A percentile compares a stretch with the other conserved stretches of the same genome.
Evolutionary conservation across 2,797 vertebrate genomes (phyloP).

Genomic region (Masticophis lateralis): DNA sequence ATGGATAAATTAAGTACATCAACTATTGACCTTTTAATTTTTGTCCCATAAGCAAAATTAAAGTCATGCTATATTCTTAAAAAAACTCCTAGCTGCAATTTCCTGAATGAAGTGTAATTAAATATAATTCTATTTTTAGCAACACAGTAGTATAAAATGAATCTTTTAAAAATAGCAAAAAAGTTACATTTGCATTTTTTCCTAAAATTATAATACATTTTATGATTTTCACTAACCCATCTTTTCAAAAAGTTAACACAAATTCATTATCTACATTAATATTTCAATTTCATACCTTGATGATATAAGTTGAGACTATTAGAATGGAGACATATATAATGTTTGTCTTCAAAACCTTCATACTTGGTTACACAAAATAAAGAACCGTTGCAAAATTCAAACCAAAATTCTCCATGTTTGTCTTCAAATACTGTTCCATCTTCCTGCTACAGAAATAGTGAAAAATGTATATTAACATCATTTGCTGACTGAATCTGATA

Average conservation of each 20-base stretch:
- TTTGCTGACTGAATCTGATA: not conserved
- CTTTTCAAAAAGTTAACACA: not conserved
- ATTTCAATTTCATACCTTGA: slow-evolving; percentile 79
- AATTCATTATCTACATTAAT: not conserved
- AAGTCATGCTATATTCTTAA: not conserved
- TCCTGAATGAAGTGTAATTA: not conserved
- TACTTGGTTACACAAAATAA: slow-evolving; percentile 92
- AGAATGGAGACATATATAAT: slow-evolving; percentile 93
- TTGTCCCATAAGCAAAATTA: not conserved
- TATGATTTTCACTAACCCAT: not conserved
- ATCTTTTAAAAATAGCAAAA: not conserved
- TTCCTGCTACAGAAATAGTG: slow-evolving; percentile 73
- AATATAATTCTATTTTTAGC: not conserved
- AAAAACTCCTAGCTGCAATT: not conserved
- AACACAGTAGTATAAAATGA: not conserved
- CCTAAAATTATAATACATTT: not conserved
- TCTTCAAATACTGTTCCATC: slow-evolving; percentile 79
- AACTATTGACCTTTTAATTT: not conserved
- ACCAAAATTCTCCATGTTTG: slow-evolving; percentile 94
- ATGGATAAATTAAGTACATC: not conserved
- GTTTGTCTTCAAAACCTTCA: slow-evolving; percentile 93
- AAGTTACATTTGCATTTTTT: not conserved
- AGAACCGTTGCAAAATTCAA: slow-evolving; percentile 85
- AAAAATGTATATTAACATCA: not conserved
- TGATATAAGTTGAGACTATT: slow-evolving; percentile 88